Percentiles rank a stretch among this genome's conserved stretches.
Conservation (phyloP, 2,113 vertebrate genomes). For the Procavia capensis region DNA sequence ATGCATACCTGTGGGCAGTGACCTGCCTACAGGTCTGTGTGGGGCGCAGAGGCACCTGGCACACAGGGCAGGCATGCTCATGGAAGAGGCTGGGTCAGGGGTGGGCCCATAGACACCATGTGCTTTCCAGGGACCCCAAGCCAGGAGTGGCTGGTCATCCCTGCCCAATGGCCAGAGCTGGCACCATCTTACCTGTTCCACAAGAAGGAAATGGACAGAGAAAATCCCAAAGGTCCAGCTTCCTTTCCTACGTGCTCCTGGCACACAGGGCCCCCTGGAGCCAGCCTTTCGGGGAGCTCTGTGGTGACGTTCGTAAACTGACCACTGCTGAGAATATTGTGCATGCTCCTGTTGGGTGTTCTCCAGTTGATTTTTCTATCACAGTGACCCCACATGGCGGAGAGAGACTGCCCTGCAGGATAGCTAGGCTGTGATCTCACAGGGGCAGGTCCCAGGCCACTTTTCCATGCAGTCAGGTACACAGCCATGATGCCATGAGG, state of each 20-base stretch:
- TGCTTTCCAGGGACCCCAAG: neutral
- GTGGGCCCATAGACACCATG: fast-evolving
- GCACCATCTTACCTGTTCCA: neutral
- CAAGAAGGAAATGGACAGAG: neutral
- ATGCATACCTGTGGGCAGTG: fast-evolving
- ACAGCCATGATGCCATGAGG: too few species aligned
- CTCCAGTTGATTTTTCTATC: too few species aligned
- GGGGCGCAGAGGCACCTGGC: too few species aligned
- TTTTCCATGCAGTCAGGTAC: too few species aligned
- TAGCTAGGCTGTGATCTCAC: too few species aligned
- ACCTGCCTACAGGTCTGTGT: neutral
- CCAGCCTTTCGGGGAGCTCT: neutral
- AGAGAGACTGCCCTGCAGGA: too few species aligned
- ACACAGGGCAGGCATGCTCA: fast-evolving
- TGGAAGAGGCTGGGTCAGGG: too few species aligned
- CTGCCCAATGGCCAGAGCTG: neutral
- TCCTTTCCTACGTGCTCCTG: neutral
- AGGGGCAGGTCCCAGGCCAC: too few species aligned
- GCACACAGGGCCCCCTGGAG: too few species aligned
- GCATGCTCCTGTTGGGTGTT: neutral
- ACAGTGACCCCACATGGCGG: too few species aligned
- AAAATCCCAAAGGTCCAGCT: neutral
- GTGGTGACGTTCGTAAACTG: neutral
- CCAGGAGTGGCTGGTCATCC: neutral
- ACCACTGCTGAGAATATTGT: neutral